phyloP scores from a whole-genome alignment of 2,888 invertebrate species.

The Tetheella fluctuosa region DNA sequence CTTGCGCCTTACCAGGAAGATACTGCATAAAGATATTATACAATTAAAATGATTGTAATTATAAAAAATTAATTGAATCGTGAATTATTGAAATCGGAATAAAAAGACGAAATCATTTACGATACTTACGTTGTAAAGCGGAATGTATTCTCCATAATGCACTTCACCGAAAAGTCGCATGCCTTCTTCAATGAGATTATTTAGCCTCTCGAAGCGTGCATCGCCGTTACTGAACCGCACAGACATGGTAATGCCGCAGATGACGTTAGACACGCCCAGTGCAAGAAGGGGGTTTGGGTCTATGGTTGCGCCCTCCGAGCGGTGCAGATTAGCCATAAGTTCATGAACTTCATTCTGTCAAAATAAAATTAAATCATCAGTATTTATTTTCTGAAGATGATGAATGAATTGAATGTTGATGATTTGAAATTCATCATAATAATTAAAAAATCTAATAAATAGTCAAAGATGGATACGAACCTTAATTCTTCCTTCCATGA shows the following conservation, averaged over 20 bases:
- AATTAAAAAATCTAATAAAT: background rate
- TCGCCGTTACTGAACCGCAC: constrained; percentile 92
- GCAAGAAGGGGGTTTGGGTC: constrained; percentile 91
- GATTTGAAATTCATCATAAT: too few species aligned
- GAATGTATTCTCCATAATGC: constrained; percentile 92
- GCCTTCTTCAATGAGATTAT: constrained; percentile 95
- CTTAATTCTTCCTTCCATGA: constrained; percentile 94
- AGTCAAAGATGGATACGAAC: constrained; percentile 74
- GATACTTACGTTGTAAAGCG: constrained; percentile 86
- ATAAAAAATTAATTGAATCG: background rate
- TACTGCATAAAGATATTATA: constrained; percentile 67
- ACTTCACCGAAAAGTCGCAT: constrained; percentile 94
- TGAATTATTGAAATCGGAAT: background rate
- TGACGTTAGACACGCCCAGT: constrained; percentile 94
- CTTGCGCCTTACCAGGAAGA: constrained; percentile 85
- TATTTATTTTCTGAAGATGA: background rate
- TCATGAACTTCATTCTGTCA: constrained; percentile 89
- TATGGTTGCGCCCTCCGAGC: constrained; percentile 86
- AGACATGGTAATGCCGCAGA: constrained; percentile 95
- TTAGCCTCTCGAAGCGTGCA: constrained; percentile 90
- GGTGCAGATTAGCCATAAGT: constrained; percentile 87
- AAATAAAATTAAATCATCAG: constrained; percentile 31
- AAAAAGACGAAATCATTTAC: background rate
- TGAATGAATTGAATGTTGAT: background rate
- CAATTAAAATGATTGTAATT: background rate